Evolutionary conservation across 2,113 vertebrate genomes (phyloP).

Genomic region (Mesembrinibis cayennensis): DNA sequence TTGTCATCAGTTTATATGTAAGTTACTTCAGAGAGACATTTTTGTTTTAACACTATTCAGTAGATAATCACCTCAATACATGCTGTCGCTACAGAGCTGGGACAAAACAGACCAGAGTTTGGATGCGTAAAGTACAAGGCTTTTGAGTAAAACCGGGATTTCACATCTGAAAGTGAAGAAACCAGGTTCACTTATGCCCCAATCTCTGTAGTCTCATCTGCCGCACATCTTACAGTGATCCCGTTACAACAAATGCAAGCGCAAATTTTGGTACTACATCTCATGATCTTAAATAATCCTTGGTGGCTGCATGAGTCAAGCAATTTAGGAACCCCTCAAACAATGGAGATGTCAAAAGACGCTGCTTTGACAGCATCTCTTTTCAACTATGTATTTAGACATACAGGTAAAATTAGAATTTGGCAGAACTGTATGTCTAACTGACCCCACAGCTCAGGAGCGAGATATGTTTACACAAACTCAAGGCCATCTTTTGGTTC

Average conservation of each 20-base stretch:
- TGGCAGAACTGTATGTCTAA: neutral
- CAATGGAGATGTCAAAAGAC: neutral
- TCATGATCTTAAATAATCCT: neutral
- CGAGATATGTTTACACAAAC: neutral
- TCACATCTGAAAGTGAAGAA: neutral
- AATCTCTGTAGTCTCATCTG: neutral
- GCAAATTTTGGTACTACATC: neutral
- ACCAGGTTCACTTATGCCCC: neutral
- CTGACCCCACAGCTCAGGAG: neutral
- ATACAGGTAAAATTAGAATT: neutral
- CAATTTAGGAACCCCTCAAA: neutral
- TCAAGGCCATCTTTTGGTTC: neutral
- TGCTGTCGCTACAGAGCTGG: neutral
- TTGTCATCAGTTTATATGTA: neutral
- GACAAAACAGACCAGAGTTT: neutral
- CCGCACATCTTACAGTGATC: neutral
- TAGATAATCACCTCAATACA: neutral
- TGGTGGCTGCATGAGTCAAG: neutral
- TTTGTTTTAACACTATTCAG: neutral
- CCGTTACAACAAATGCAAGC: neutral
- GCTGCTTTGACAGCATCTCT: neutral
- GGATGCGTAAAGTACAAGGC: neutral
- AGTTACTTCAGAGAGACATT: neutral
- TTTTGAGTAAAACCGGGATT: neutral
- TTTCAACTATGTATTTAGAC: neutral